Base-by-base conservation (phyloP, 2,888 invertebrate genomes). In the Oeneis ivallda region DNA sequence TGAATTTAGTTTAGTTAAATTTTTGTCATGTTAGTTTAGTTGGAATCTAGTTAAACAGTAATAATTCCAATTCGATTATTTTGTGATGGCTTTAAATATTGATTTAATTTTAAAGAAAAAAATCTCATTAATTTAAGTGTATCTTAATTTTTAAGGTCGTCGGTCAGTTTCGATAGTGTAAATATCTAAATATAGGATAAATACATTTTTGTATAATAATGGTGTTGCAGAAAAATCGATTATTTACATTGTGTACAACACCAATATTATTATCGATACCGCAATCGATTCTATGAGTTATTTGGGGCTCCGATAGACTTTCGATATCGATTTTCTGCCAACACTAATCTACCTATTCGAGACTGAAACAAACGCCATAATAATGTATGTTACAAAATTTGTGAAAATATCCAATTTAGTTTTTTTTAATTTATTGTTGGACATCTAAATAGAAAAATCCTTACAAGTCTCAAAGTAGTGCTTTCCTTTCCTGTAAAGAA, bases 281-380 rank as follows among this genome's bases (percentile, higher is more conserved):
- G 26, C 11, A 50, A 50, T 26, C 13, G 49, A 9, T 47, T 15
- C 11, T 50, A 26, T 26, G 26, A 26, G 19, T 26, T 11, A 11
- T 9, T 50, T 50, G 26, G 19, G 15, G 45, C 15, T 15, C 0
- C 6, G 26, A 26, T 13, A 11, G 6, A 11, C 19, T 17, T 6
- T 37, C 7, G 37, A 37, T 9, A 50, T 50, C 47, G 26, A 26
- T 19, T 50, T 26, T 50, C 26, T 19, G 26, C 11, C 49, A 26
- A 50, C 9, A 6, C 26, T 19, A 26, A 26, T 61, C 82, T 83
- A 85, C 84, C 83, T 79, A 79, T 74, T 84, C 80, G 86, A 83
- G 84, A 89, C 89, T 89, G 88, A 87, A 82, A 39, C 13, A 75
- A 84, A 77, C 80, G 89, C 89, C 89, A 89, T 89, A 86, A 56